Evolutionary conservation across 1,140 invertebrate genomes (phyloP), one percentile per base, ranked within the genome.

Genomic region (Zaprionus ghesquierei): DNA sequence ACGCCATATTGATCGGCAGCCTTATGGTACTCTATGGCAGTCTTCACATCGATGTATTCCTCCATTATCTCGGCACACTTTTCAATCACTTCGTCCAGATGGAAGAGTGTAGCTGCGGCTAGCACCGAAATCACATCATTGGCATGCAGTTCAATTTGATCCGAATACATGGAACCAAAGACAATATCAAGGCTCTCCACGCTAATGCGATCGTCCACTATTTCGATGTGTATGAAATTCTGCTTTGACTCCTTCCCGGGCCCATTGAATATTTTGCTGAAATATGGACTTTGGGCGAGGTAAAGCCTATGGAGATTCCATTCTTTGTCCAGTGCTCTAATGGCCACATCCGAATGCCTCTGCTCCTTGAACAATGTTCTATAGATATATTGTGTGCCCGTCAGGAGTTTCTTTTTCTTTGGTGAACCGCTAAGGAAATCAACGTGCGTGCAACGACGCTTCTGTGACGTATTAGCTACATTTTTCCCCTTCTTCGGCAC

Each of bases 221-320:
- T 95, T 91, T 96, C 94, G 60, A 97, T 95, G 41, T 92, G 92
- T 44, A 97, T 94, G 55, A 94, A 92, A 60, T 94, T 93, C 91
- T 96, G 94, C 51, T 94, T 93, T 3, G 95, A 93, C 92, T 97
- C 96, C 82, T 94, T 94, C 96, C 96, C 97, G 8, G 94, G 94
- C 4, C 96, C 96, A 82, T 94, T 96, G 92, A 97, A 97, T 96
- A 97, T 97, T 85, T 95, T 96, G 10, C 94, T 93, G 92, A 97
- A 97, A 89, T 97, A 97, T 2, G 95, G 95, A 82, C 95, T 96
- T 94, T 97, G 96, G 79, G 94, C 95, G 38, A 97, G 93, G 90
- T 97, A 96, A 20, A 97, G 94, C 93, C 96, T 96, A 90, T 97
- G 96, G 18, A 97, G 92, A 79, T 94, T 93, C 95, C 96, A 97